Evolutionary conservation across 2,797 vertebrate species (phyloP).

Genomic region (Bryconaethiops microstoma): DNA sequence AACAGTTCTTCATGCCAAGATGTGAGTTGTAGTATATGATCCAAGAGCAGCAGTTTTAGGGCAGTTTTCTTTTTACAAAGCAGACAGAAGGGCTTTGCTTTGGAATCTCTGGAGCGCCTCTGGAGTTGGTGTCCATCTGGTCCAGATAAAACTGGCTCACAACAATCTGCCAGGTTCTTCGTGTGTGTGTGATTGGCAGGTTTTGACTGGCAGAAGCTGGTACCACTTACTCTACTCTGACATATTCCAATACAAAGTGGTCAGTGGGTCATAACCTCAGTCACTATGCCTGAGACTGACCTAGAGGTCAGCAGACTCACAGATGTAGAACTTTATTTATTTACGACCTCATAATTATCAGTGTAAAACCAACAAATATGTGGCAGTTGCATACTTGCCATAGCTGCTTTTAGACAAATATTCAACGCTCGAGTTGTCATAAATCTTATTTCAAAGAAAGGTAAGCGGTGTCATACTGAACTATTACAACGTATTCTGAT

Average conservation of each 20-base stretch:
- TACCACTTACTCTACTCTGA: conserved; percentile 66
- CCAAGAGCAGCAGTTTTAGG: conserved; percentile 6
- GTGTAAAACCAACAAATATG: conserved; percentile 28
- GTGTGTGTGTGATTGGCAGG: conserved; percentile 64
- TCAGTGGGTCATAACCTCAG: conserved; percentile 60
- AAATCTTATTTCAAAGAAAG: not conserved
- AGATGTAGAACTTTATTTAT: conserved; percentile 58
- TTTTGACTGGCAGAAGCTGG: conserved; percentile 63
- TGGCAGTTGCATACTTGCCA: conserved; percentile 16
- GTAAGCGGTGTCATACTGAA: not conserved
- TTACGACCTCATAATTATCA: conserved; percentile 34
- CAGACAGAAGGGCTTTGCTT: conserved; percentile 14
- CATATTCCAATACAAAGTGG: conserved; percentile 50
- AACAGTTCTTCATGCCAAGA: not conserved
- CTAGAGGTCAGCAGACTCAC: conserved; percentile 59
- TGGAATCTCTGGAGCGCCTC: not conserved
- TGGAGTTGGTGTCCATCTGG: conserved; percentile 52
- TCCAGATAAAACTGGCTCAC: conserved; percentile 57
- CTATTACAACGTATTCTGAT: conserved; percentile 21
- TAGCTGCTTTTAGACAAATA: not conserved
- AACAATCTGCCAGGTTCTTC: conserved; percentile 44
- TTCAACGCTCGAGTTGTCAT: not conserved
- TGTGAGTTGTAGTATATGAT: not conserved
- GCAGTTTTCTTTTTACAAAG: not conserved
- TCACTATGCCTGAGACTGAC: conserved; percentile 38